Evolutionary conservation across 2,113 vertebrate species (phyloP), one percentile per base, ranked within the genome.

Genomic region (Gorsachius goisagi): DNA sequence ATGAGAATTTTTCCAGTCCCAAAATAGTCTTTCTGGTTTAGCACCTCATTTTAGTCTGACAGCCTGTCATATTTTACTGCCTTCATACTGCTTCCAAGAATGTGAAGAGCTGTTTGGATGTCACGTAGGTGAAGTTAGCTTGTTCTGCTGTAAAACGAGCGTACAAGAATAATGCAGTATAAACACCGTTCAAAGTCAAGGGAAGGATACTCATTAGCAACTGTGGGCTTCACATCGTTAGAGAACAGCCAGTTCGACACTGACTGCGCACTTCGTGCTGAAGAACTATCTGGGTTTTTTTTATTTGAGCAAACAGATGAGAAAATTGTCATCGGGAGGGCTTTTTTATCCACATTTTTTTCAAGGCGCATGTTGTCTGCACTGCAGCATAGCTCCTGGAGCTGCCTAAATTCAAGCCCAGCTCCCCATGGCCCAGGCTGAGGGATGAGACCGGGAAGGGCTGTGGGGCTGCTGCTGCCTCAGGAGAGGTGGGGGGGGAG

Each of bases 11-110:
- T 97, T 97, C 95, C 96, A 97, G 58, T 95, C 95, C 87, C 84
- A 95, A 94, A 97, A 97, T 97, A 96, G 89, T 74, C 74, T 83
- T 95, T 94, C 91, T 94, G 85, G 96, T 89, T 97, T 97, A 97
- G 69, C 92, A 92, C 94, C 66, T 97, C 93, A 73, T 95, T 96
- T 94, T 59, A 93, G 89, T 95, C 92, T 97, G 96, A 96, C 95
- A 96, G 91, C 77, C 69, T 92, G 89, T 97, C 95, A 88, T 91
- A 97, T 97, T 95, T 96, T 96, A 91, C 59, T 95, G 93, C 96
- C 87, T 96, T 95, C 87, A 58, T 89, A 73, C 67, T 88, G 91
- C 81, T 89, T 95, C 89, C 93, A 95, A 91, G 91, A 97, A 83
- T 71, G 87, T 89, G 87, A 85, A 91, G 93, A 91, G 74, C 66